Conservation (phyloP, 2,888 invertebrate genomes). For the Cecidostiba fungosa region DNA sequence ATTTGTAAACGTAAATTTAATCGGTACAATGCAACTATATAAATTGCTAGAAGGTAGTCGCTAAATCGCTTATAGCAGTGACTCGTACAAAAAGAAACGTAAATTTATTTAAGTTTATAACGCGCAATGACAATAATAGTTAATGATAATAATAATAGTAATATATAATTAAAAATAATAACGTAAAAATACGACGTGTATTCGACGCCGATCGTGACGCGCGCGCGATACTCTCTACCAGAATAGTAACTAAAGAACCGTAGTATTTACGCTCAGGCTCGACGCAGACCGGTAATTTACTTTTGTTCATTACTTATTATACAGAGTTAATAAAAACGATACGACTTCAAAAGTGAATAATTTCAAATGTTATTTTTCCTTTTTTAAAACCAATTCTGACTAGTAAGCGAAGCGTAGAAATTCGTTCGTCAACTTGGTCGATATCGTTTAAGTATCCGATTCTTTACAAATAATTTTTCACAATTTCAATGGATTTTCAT, state of each 20-base stretch:
- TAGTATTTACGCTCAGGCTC: slow-evolving; percentile 73
- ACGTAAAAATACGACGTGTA: slow-evolving; percentile 60
- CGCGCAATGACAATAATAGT: slow-evolving; percentile 59
- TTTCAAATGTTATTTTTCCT: slow-evolving; percentile 54
- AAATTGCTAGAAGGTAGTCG: slow-evolving; percentile 47
- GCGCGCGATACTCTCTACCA: slow-evolving; percentile 67
- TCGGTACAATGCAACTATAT: slow-evolving; percentile 53
- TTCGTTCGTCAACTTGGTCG: slow-evolving; percentile 71
- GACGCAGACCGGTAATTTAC: slow-evolving; percentile 69
- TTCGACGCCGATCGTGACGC: slow-evolving; percentile 59
- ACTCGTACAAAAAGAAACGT: slow-evolving; percentile 59
- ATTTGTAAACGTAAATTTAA: slow-evolving; percentile 55
- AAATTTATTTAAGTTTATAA: slow-evolving; percentile 61
- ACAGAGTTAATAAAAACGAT: slow-evolving; percentile 39
- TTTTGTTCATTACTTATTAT: slow-evolving; percentile 62
- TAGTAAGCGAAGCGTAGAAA: slow-evolving; percentile 77
- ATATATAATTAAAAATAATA: slow-evolving; percentile 65
- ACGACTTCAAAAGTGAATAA: slow-evolving; percentile 49
- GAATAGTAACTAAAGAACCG: slow-evolving; percentile 80
- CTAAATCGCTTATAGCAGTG: slow-evolving; percentile 55
- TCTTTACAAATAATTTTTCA: slow-evolving; percentile 44
- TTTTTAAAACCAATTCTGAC: slow-evolving; percentile 78
- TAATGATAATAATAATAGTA: slow-evolving; percentile 69
- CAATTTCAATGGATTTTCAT: slow-evolving; percentile 13
- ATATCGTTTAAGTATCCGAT: slow-evolving; percentile 30